Percentiles rank a stretch among this genome's conserved stretches.
Evolutionary conservation across 2,797 vertebrate genomes (phyloP).

Genomic region (Amniataba percoides): DNA sequence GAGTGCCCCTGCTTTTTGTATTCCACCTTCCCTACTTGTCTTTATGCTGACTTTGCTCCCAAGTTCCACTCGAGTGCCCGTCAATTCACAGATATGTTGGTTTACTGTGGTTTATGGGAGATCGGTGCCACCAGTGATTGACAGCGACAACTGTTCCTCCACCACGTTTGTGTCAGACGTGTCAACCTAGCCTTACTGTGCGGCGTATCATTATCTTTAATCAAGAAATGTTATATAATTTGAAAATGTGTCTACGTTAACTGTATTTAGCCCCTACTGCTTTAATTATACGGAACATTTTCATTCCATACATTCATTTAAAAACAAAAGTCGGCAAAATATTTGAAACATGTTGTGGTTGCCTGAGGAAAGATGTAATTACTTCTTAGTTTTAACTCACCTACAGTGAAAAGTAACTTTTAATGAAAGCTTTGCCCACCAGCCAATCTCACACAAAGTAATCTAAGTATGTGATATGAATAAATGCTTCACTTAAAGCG

Average conservation of each 20-base stretch:
- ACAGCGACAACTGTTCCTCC: conserved; percentile 54
- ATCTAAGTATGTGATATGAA: not conserved
- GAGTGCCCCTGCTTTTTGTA: conserved; percentile 31
- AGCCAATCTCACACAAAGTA: not conserved
- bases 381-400: not conserved
- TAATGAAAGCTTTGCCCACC: not conserved
- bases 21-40: conserved; percentile 42
- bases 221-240: conserved; percentile 24
- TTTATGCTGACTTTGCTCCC: conserved; percentile 59
- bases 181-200: conserved; percentile 46
- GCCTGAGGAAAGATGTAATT: not conserved
- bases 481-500: not conserved
- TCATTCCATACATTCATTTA: not conserved
- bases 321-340: not conserved
- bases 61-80: conserved; percentile 42
- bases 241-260: conserved; percentile 9
- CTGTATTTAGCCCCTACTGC: conserved; percentile 6
- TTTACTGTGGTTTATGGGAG: conserved; percentile 59
- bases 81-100: conserved; percentile 51
- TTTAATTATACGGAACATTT: conserved; percentile 12
- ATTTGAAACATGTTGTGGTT: not conserved
- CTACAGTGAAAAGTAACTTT: not conserved
- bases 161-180: conserved; percentile 47
- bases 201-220: conserved; percentile 44
- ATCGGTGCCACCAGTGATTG: conserved; percentile 70